A percentile compares a stretch with the other conserved stretches of the same genome.
phyloP scores from a whole-genome alignment of 1,140 invertebrate species.

The Phymastichus coffea region DNA sequence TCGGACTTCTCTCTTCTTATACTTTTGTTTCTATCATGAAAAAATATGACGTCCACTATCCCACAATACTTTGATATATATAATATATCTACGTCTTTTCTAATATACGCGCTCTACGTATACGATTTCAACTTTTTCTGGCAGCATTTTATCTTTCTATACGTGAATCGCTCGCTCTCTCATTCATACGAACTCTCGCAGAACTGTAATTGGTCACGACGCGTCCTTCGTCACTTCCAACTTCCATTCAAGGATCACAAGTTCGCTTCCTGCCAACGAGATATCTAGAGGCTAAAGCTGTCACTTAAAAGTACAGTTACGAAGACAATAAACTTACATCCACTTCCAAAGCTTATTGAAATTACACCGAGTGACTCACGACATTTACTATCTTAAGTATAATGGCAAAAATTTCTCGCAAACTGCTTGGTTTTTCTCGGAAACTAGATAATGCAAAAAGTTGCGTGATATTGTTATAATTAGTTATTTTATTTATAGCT shows the following conservation, averaged over 20 bases:
- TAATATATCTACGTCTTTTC: not conserved
- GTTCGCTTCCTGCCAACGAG: conserved; percentile 8
- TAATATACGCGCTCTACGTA: not conserved
- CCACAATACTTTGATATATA: too few relatives aligned
- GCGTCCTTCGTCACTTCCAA: not conserved
- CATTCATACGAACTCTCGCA: not conserved
- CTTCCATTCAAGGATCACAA: not conserved
- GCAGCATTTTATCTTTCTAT: not conserved
- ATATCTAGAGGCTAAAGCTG: not conserved
- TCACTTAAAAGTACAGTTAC: not conserved
- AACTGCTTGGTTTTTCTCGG: not conserved
- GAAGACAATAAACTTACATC: too few relatives aligned
- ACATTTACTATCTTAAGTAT: not conserved
- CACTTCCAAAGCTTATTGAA: not conserved
- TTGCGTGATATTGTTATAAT: not conserved
- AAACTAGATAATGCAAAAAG: not conserved
- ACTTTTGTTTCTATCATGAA: conserved; percentile 17
- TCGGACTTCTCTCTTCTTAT: not conserved
- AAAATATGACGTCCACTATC: conserved; percentile 26
- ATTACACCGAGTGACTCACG: not conserved
- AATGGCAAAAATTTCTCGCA: not conserved
- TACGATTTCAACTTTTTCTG: not conserved
- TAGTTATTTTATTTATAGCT: too few relatives aligned
- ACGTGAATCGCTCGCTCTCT: not conserved
- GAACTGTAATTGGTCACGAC: conserved; percentile 23